Evolutionary conservation across 2,888 invertebrate species (phyloP), one percentile per base, ranked within the genome.

Genomic region (Amiota communis): DNA sequence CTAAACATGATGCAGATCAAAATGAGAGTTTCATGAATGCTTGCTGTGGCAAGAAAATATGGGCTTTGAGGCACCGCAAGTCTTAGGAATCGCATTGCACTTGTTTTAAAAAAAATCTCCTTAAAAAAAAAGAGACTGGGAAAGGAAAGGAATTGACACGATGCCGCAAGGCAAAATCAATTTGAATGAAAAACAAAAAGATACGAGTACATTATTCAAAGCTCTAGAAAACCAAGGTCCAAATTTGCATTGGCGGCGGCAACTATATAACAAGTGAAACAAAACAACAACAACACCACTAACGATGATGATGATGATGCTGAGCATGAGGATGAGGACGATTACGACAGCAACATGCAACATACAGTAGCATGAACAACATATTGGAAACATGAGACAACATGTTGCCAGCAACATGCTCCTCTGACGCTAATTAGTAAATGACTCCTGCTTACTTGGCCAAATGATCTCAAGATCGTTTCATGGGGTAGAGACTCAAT

Each of bases 361-460:
- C 53, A 51, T n/a, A n/a, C n/a, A 51, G n/a, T n/a, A n/a, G 12
- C n/a, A 51, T n/a, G 13, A 51, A 51, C 53, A 51, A 51, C 53
- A 51, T 51, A 12, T 51, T 51, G 53, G 53, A 12, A 51, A 79
- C 75, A 79, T 78, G 76, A 78, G 81, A 81, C 84, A 84, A 81
- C 81, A 83, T 83, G 85, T 86, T 84, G 82, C 84, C 75, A 79
- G 84, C 79, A 80, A 75, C 76, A 70, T 75, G 78, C 63, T 36
- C 36, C 36, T 15, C 79, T 87, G 86, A 87, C 86, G 83, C 84
- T 87, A 87, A 87, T 87, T 87, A 87, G 87, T 84, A 78, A 82
- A 79, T 77, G 77, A 76, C 76, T 51, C n/a, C 53, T 51, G 53
- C 53, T 51, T n/a, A 51, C 59, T 36, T 36, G 36, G 36, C 36